These are phyloP conservation scores for Poliocrania exsul DNA, from an alignment of 2,797 vertebrate species.

Conservation along the genomic window DNA sequence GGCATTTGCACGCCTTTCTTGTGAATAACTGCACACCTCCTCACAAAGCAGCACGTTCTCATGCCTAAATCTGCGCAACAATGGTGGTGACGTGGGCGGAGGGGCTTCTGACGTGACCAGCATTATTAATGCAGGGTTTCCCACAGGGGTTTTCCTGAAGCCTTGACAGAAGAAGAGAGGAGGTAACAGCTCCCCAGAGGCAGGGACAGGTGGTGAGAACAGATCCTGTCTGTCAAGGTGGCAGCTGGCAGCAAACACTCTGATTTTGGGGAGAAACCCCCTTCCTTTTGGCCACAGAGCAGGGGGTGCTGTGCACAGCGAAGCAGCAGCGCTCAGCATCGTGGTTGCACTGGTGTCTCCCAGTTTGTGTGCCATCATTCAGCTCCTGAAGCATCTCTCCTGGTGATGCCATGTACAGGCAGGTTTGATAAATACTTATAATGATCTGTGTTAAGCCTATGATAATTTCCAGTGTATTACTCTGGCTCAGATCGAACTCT, in stretches of 20 bases:
- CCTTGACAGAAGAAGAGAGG: neutral
- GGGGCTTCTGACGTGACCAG: neutral
- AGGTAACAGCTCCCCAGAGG: neutral
- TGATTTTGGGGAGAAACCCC: neutral
- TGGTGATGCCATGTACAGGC: neutral
- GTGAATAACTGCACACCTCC: too few species aligned
- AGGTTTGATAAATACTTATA: neutral
- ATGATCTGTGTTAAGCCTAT: neutral
- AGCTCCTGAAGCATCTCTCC: neutral
- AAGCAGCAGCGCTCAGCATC: neutral
- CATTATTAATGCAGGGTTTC: neutral
- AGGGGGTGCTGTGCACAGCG: accelerated
- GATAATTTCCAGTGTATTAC: neutral
- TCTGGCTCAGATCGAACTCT: neutral
- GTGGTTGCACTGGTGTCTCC: neutral
- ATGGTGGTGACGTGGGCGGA: neutral
- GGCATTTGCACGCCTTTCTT: neutral
- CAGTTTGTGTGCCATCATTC: neutral
- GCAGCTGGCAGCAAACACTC: neutral
- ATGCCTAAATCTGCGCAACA: accelerated
- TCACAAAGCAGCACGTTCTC: neutral
- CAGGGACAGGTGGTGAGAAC: neutral
- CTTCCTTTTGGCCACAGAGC: neutral
- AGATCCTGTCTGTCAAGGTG: neutral
- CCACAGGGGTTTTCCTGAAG: accelerated